A percentile compares a stretch with the other conserved stretches of the same genome.
Evolutionary conservation across 2,888 invertebrate genomes (phyloP).

Genomic region (Sericinus montela): DNA sequence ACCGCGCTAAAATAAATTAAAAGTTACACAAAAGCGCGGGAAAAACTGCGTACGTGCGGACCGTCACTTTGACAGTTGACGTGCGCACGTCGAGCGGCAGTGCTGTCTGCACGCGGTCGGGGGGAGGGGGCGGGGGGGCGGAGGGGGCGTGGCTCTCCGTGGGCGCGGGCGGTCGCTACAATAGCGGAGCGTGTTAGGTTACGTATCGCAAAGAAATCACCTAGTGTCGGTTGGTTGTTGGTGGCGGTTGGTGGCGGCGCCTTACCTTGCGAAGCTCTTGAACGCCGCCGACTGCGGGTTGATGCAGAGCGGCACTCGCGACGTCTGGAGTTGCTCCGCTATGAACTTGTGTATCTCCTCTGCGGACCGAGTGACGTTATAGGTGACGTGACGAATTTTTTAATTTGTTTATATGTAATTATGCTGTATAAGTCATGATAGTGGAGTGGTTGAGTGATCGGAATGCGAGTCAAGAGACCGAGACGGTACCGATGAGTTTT

Average conservation of each 20-base stretch:
- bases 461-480: too few relatives aligned
- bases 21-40: not conserved
- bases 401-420: too few relatives aligned
- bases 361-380: slow-evolving; percentile 55
- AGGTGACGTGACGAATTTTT: too few relatives aligned
- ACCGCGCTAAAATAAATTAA: not conserved
- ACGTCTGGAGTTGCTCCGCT: slow-evolving; percentile 96
- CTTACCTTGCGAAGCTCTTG: slow-evolving; percentile 99
- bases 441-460: too few relatives aligned
- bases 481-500: too few relatives aligned
- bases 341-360: slow-evolving; percentile 99
- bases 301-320: slow-evolving; percentile 98
- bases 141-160: slow-evolving; percentile 52
- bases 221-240: slow-evolving; percentile 72
- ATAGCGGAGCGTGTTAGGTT: slow-evolving; percentile 36
- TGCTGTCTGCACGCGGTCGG: slow-evolving; percentile 45
- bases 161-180: slow-evolving; percentile 74
- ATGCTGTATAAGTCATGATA: too few relatives aligned
- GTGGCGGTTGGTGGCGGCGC: slow-evolving; percentile 49
- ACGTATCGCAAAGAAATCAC: slow-evolving; percentile 78
- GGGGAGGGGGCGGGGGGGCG: too few relatives aligned
- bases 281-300: slow-evolving; percentile 99
- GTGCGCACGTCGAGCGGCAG: slow-evolving; percentile 17
- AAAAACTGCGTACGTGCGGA: slow-evolving; percentile 8
- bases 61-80: slow-evolving; percentile 25